Evolutionary conservation across 2,888 invertebrate species (phyloP), one percentile per base, ranked within the genome.

Genomic region (Dromius quadrimaculatus): DNA sequence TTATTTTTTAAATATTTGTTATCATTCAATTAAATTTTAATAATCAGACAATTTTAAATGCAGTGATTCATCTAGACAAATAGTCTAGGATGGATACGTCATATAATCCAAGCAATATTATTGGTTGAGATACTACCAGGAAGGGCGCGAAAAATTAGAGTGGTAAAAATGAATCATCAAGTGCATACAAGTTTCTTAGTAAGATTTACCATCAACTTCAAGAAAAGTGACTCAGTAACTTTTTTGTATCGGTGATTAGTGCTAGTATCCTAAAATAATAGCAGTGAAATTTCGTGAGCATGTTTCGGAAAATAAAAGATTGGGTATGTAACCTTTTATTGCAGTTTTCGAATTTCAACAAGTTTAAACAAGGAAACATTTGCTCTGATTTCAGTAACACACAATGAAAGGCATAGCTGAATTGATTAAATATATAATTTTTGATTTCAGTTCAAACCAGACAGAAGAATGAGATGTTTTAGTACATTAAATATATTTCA

Each of bases 211-310:
- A 66, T 41, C 41, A 19, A 22, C 47, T 65, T 54, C 41, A 59
- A 34, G 36, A 36, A 59, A 36, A 59, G 57, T 66, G 66, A 66
- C 54, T 66, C 54, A 66, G 66, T 66, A 50, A 57, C 66, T 38
- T 66, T 66, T 23, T 66, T 54, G n/a, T 11, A 6, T 6, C 11
- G n/a, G 36, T 59, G 59, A 19, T 59, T 19, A 54, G 66, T 66
- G 54, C 22, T 45, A 54, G 54, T 66, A 41, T 20, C 23, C 13
- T 17, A 50, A 65, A 50, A 61, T 15, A 22, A 50, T 50, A 41
- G 28, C n/a, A 38, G 41, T 54, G 36, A 54, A 66, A 23, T 36
- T 38, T 57, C n/a, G 34, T 65, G 19, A 66, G n/a, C 20, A 66
- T 66, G 66, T 66, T 66, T 41, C 66, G 28, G 9, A 66, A 66